phyloP scores from a whole-genome alignment of 1,140 invertebrate genomes.

The Yoshiicerus persimilis region DNA sequence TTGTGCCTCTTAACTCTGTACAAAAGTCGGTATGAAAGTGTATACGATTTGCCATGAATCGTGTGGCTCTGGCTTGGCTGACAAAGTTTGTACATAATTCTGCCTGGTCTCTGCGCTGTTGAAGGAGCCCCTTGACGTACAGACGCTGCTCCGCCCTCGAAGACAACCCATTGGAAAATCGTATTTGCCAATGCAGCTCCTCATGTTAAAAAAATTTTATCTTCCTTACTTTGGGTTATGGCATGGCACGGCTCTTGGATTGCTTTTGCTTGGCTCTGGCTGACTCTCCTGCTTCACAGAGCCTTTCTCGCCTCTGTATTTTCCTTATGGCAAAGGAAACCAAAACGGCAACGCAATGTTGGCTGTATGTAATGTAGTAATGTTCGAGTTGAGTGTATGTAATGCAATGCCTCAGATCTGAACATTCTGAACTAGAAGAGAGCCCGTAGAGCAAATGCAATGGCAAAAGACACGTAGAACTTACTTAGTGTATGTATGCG shows the following conservation, averaged over 20 bases:
- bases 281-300: not conserved
- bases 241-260: not conserved
- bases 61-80: not conserved
- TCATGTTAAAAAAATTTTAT: slow-evolving; percentile 24
- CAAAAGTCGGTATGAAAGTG: not conserved
- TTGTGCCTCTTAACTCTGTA: not conserved
- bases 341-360: not conserved
- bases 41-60: not conserved
- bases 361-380: not conserved
- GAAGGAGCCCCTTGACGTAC: slow-evolving; percentile 2
- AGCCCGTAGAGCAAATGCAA: not conserved
- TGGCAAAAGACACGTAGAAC: not conserved
- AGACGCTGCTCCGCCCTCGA: slow-evolving; percentile 28
- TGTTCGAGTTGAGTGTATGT: not conserved
- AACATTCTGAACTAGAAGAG: no score
- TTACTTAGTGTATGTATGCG: no score
- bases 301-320: not conserved
- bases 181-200: slow-evolving; percentile 38
- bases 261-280: not conserved
- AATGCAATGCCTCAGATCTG: slow-evolving; percentile 2
- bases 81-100: not conserved
- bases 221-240: not conserved
- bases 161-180: slow-evolving; percentile 40
- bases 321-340: not conserved
- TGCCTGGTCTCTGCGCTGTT: not conserved